Conservation (phyloP, 2,888 invertebrate species). For the Noctua comes region DNA sequence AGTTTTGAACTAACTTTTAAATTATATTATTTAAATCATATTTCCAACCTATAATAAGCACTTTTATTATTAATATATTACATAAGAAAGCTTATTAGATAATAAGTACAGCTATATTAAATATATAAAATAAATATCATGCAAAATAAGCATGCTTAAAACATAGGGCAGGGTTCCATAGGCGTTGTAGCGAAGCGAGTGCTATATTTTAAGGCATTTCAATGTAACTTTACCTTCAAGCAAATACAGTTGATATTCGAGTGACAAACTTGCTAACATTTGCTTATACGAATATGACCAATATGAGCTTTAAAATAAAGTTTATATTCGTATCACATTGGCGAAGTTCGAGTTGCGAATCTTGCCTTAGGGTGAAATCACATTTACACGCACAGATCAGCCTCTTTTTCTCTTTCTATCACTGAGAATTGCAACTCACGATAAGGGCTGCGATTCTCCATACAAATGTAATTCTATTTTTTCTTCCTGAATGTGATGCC, state of each 20-base stretch:
- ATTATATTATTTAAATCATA: background rate
- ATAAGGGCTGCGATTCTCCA: too few species aligned
- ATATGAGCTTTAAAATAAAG: background rate
- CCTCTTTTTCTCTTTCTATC: too few species aligned
- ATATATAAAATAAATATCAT: slow-evolving; percentile 20
- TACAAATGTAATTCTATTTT: too few species aligned
- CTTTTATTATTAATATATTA: slow-evolving; percentile 22
- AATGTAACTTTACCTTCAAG: background rate
- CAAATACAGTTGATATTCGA: background rate
- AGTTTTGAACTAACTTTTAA: background rate
- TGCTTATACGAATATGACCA: background rate
- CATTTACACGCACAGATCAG: too few species aligned
- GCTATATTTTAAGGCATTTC: background rate
- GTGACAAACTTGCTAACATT: background rate
- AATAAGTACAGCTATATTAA: slow-evolving; percentile 16
- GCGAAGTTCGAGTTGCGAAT: too few species aligned
- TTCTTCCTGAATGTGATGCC: too few species aligned
- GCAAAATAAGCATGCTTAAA: slow-evolving; percentile 36
- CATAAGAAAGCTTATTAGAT: slow-evolving; percentile 46
- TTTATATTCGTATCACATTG: too few species aligned
- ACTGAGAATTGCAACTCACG: too few species aligned
- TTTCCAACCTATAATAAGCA: slow-evolving; percentile 19
- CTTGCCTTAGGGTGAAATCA: too few species aligned
- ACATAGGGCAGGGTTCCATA: background rate
- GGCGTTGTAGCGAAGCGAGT: slow-evolving; percentile 30